These are phyloP conservation scores for Rhabdophis nuchalis DNA, from an alignment of 2,797 vertebrate genomes.

Conservation along the genomic window DNA sequence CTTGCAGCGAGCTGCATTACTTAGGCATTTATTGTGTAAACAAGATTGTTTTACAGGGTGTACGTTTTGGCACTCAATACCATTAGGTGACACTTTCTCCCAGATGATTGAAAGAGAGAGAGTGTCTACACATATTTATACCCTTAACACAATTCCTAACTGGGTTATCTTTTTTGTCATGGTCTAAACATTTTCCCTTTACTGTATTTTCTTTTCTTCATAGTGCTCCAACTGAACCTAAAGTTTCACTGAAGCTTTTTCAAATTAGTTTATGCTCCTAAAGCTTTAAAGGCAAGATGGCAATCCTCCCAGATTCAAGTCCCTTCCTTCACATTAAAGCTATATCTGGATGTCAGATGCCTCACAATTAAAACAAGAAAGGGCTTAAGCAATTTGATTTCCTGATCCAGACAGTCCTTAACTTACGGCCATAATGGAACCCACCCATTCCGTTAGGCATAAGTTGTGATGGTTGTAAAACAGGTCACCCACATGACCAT, in stretches of 20 bases:
- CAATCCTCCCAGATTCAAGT: neutral
- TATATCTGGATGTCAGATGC: neutral
- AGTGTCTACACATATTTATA: too few species aligned
- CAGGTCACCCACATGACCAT: neutral
- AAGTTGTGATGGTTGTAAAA: neutral
- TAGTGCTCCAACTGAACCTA: neutral
- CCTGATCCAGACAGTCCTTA: neutral
- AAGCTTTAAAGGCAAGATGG: neutral
- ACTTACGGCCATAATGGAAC: neutral
- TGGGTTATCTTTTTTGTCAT: neutral
- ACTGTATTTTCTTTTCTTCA: neutral
- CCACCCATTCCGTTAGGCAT: neutral
- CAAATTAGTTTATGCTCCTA: neutral
- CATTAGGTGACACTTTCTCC: neutral
- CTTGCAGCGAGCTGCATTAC: neutral
- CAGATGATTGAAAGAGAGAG: neutral
- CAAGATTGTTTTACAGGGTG: neutral
- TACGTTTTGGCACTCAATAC: neutral
- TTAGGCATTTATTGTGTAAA: neutral
- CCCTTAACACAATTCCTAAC: neutral
- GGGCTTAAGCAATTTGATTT: neutral
- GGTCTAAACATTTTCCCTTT: neutral
- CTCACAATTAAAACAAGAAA: neutral
- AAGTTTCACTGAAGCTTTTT: neutral
- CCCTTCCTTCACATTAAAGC: neutral